Conservation (phyloP, 53 echinoderm and acorn worm species). For the Hippasteria phrygiana region DNA sequence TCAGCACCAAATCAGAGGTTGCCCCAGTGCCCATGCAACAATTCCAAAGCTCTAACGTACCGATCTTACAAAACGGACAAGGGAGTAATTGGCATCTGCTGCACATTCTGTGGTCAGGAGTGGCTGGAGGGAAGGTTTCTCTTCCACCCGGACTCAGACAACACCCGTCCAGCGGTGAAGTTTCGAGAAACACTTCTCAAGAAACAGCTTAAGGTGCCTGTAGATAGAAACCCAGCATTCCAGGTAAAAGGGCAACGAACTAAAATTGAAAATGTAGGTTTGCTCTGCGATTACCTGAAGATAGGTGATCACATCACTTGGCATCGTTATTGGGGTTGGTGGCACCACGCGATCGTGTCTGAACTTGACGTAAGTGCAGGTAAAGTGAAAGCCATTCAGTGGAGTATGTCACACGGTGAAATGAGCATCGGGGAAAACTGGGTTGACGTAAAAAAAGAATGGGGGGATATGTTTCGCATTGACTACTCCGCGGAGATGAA, state of each 20-base stretch:
- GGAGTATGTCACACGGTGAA: conserved; percentile 16
- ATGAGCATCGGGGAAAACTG: background rate
- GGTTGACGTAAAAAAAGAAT: background rate
- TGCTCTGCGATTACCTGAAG: conserved; percentile 25
- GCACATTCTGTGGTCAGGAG: conserved; percentile 16
- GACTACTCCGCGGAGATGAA: conserved; percentile 49
- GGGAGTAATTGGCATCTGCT: conserved; percentile 14
- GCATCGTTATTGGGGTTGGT: conserved; percentile 25
- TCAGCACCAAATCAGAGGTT: background rate
- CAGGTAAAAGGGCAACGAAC: conserved; percentile 26
- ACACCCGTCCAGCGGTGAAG: background rate
- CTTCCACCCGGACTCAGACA: conserved; percentile 7
- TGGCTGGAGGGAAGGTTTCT: conserved; percentile 27
- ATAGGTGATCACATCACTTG: conserved; percentile 72
- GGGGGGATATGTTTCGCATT: conserved; percentile 49
- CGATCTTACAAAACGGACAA: background rate
- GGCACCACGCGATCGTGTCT: conserved; percentile 75
- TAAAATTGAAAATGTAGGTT: conserved; percentile 2
- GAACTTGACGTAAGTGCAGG: background rate
- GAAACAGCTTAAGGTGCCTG: conserved; percentile 25
- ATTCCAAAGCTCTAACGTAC: background rate
- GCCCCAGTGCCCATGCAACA: conserved; percentile 9
- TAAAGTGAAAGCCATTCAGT: conserved; percentile 40
- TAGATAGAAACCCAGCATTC: conserved; percentile 35
- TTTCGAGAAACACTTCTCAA: conserved; percentile 7